phyloP scores from a whole-genome alignment of 2,113 vertebrate species.

The Scartelaos histophorus region DNA sequence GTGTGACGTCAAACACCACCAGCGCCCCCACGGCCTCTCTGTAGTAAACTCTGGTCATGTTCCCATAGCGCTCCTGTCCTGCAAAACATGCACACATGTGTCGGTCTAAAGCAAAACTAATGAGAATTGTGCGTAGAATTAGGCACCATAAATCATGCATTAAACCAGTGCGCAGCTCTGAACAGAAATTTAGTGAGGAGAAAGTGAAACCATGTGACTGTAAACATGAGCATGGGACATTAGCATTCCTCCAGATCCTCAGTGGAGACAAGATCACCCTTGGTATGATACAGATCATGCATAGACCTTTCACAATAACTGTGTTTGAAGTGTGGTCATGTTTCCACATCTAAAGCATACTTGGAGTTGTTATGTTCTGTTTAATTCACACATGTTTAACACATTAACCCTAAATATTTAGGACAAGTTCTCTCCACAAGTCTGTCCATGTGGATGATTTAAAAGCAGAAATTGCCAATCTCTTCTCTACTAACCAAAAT shows the following conservation, averaged over 20 bases:
- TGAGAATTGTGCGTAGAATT: not conserved
- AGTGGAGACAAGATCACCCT: slow-evolving; percentile 19
- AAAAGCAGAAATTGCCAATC: too few species aligned
- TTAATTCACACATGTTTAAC: too few species aligned
- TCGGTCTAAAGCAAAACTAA: slow-evolving; percentile 6
- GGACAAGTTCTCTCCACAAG: too few species aligned
- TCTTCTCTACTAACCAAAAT: too few species aligned
- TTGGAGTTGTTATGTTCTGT: too few species aligned
- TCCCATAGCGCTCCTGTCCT: slow-evolving; percentile 84
- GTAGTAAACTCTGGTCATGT: slow-evolving; percentile 85
- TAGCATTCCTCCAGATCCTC: slow-evolving; percentile 65
- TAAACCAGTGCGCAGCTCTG: not conserved
- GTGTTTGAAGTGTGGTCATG: too few species aligned
- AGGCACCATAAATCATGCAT: not conserved
- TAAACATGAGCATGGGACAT: slow-evolving; percentile 62
- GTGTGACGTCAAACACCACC: slow-evolving; percentile 82
- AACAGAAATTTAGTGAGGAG: slow-evolving; percentile 5
- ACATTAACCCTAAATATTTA: too few species aligned
- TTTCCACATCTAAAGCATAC: too few species aligned
- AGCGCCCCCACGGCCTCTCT: slow-evolving; percentile 81
- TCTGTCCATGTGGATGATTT: too few species aligned
- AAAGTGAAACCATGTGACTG: slow-evolving; percentile 65
- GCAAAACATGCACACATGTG: slow-evolving; percentile 11
- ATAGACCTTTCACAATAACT: too few species aligned
- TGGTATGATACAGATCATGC: too few species aligned